These are phyloP conservation scores for Brachionus rotundiformis DNA, from an alignment of 1,140 invertebrate genomes.

Conservation along the genomic window DNA sequence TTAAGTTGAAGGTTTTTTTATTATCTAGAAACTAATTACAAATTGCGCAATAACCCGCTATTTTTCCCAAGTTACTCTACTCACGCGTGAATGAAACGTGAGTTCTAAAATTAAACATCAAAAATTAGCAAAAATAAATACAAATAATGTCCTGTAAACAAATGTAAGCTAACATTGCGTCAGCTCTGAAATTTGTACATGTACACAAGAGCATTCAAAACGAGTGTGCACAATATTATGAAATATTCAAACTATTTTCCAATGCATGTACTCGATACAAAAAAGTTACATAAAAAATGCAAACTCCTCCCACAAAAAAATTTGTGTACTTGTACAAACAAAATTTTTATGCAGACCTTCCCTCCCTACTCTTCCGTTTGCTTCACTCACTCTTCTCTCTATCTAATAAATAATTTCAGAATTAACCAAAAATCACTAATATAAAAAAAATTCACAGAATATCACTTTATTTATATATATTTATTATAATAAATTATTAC, in stretches of 20 bases:
- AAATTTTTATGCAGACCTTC: background rate
- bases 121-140: conserved; percentile 9
- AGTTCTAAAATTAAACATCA: background rate
- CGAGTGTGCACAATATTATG: background rate
- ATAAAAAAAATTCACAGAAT: background rate
- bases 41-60: conserved; percentile 28
- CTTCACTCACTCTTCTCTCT: conserved; percentile 5
- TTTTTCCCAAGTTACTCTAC: background rate
- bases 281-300: conserved; percentile 19
- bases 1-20: background rate
- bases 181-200: background rate
- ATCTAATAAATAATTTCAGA: conserved; percentile 17
- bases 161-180: background rate
- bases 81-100: conserved; percentile 17
- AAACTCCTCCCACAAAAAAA: background rate
- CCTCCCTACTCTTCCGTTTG: conserved; percentile 15
- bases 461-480: background rate
- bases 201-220: background rate
- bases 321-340: background rate
- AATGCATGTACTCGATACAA: background rate
- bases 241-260: background rate
- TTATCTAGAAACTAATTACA: conserved; percentile 31
- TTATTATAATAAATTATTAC: conserved; percentile 48
- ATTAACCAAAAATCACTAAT: background rate
- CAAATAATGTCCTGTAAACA: background rate